phyloP scores from a whole-genome alignment of 1,140 invertebrate species.

The Zophobas morio region DNA sequence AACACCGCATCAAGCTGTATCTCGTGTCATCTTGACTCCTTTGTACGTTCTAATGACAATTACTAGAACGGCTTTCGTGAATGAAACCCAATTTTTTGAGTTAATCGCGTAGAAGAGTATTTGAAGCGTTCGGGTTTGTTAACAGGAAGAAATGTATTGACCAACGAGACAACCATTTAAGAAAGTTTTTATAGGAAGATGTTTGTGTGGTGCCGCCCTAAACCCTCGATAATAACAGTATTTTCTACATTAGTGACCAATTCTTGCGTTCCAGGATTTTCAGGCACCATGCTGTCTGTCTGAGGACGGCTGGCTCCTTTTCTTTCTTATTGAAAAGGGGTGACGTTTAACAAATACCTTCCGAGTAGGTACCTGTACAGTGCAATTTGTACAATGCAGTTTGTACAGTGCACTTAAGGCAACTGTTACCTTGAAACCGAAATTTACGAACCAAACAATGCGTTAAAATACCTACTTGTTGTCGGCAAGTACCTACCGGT shows the following conservation, averaged over 20 bases:
- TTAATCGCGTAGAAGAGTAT: slow-evolving; percentile 46
- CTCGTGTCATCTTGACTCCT: slow-evolving; percentile 39
- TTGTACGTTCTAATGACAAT: slow-evolving; percentile 31
- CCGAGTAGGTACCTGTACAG: no score
- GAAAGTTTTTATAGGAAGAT: slow-evolving; percentile 15
- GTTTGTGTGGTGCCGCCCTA: slow-evolving; percentile 46
- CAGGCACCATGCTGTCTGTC: slow-evolving; percentile 57
- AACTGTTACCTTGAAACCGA: no score
- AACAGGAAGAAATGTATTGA: slow-evolving; percentile 2
- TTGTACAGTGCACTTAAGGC: no score
- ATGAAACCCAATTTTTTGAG: slow-evolving; percentile 49
- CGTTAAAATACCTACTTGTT: no score
- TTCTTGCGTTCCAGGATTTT: slow-evolving; percentile 47
- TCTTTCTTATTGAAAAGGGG: slow-evolving; percentile 11
- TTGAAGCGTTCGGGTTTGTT: slow-evolving; percentile 31
- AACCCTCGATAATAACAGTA: slow-evolving; percentile 39
- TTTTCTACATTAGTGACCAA: slow-evolving; percentile 53
- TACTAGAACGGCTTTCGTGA: slow-evolving; percentile 22
- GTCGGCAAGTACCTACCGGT: no score
- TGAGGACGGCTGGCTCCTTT: slow-evolving; percentile 42
- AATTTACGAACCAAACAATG: no score
- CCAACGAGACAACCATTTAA: slow-evolving; percentile 27
- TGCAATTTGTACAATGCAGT: no score
- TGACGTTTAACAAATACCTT: not conserved
- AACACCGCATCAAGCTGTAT: slow-evolving; percentile 21